Evolutionary conservation across 2,113 vertebrate species (phyloP), one percentile per base, ranked within the genome.

Genomic region (Alethe castanea): DNA sequence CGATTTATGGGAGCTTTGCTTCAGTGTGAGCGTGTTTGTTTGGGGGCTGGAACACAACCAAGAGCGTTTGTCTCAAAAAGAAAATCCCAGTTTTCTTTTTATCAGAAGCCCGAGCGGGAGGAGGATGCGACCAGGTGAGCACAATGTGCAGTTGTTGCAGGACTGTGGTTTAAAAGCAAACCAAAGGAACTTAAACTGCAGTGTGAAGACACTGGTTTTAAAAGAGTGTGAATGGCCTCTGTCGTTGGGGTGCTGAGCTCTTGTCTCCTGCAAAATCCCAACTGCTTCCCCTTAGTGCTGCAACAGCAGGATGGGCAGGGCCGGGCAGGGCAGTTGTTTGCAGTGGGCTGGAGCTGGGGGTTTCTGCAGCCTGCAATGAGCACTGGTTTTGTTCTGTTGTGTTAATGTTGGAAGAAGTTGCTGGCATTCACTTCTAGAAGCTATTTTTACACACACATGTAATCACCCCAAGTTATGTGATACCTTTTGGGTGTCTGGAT

Each of bases 361-460:
- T 83, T 69, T 79, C 50, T 91, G 31, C 70, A 61, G 4, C 81
- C 87, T 70, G 3, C n/a, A 33, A 50, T 57, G 88, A 93, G 17
- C 67, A 5, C 67, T 71, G 90, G 1, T 48, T 88, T 90, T 74
- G 31, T 95, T 92, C 82, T 60, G 1, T 23, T 15, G 0, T 90
- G 18, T 95, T 95, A 60, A 56, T 8, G 36, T 86, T 96, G 95
- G 94, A 93, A 86, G 79, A 48, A 70, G 48, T 73, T 81, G 67
- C 86, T 93, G 95, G 86, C 44, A 0, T 88, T 94, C 17, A 10
- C 82, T 84, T 44, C 56, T 48, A 62, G 76, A 33, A 82, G 79
- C 64, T 96, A 78, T 96, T 97, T 96, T 95, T 84, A 60, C 85
- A 92, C 82, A 65, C 64, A 1, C 18, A 0, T 59, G 76, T 77